These are phyloP conservation scores for Chionodraco myersi DNA, from an alignment of 2,113 vertebrate genomes.

Conservation along the genomic window DNA sequence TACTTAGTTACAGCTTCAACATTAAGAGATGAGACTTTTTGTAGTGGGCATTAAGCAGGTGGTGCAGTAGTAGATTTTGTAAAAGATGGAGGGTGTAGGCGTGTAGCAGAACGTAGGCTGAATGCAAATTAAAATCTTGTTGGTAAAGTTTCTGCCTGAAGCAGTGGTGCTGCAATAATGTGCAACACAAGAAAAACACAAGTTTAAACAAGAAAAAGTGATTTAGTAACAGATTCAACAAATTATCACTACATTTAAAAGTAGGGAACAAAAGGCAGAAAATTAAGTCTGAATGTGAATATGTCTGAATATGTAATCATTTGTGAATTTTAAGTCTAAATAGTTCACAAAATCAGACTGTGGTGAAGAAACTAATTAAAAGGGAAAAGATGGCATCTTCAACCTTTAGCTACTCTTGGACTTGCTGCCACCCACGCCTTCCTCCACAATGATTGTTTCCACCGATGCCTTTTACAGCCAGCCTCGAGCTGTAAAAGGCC, in stretches of 20 bases:
- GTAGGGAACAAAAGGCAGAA: not conserved
- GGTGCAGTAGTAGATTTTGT: conserved; percentile 12
- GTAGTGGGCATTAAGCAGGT: conserved; percentile 13
- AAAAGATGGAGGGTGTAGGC: conserved; percentile 35
- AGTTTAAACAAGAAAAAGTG: conserved; percentile 1
- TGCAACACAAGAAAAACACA: not conserved
- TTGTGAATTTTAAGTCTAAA: not conserved
- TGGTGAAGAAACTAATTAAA: conserved; percentile 2
- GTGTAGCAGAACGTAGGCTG: conserved; percentile 41
- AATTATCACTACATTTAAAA: not conserved
- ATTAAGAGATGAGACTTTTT: not conserved
- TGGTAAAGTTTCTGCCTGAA: conserved; percentile 12
- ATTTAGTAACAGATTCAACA: not conserved
- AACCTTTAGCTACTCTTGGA: conserved; percentile 2
- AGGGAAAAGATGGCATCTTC: not conserved
- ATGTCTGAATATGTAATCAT: not conserved
- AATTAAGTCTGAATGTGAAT: not conserved
- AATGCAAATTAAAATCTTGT: conserved; percentile 26
- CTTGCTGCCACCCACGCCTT: not conserved
- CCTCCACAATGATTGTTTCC: conserved; percentile 12
- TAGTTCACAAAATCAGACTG: not conserved
- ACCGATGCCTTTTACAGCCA: not conserved
- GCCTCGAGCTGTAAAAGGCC: not conserved
- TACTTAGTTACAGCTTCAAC: not conserved
- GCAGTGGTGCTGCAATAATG: conserved; percentile 1